A percentile compares a stretch with the other conserved stretches of the same genome.
Conservation (phyloP, 2,888 invertebrate genomes). For the Carabus problematicus region DNA sequence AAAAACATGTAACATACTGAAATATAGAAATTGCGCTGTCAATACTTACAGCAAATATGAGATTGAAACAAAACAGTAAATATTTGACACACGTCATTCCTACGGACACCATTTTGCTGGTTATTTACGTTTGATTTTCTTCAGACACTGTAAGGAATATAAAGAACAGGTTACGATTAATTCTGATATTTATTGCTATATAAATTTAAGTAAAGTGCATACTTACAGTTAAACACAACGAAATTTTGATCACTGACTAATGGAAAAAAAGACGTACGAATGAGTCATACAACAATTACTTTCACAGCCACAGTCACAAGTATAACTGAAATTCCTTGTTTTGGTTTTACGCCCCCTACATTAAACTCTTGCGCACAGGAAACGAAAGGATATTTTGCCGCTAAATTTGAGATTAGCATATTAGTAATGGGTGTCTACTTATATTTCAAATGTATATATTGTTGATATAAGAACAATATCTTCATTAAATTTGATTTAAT, state of each 20-base stretch:
- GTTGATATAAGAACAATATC: neutral
- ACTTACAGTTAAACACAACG: slow-evolving; percentile 24
- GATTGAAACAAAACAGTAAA: slow-evolving; percentile 85
- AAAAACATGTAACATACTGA: slow-evolving; percentile 4
- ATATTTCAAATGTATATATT: neutral
- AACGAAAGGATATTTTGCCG: neutral
- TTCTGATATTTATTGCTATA: neutral
- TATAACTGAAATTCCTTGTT: slow-evolving; percentile 33
- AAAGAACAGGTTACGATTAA: too few relatives aligned
- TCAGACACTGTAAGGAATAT: neutral
- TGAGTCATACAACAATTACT: slow-evolving; percentile 1
- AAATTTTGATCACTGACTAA: slow-evolving; percentile 11
- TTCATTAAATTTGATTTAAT: too few relatives aligned
- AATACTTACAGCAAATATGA: slow-evolving; percentile 83
- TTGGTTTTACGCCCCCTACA: slow-evolving; percentile 5
- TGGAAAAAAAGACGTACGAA: slow-evolving; percentile 25
- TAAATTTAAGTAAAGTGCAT: neutral
- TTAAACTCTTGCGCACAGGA: slow-evolving; percentile 12
- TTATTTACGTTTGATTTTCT: slow-evolving; percentile 48
- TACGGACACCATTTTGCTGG: slow-evolving; percentile 73
- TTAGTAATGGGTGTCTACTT: neutral
- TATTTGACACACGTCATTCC: slow-evolving; percentile 90
- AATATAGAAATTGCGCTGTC: neutral
- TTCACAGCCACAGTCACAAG: slow-evolving; percentile 13
- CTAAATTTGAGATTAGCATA: neutral